Evolutionary conservation across 1,140 invertebrate species (phyloP).

Genomic region (Pseudomyrmex cubaensis): DNA sequence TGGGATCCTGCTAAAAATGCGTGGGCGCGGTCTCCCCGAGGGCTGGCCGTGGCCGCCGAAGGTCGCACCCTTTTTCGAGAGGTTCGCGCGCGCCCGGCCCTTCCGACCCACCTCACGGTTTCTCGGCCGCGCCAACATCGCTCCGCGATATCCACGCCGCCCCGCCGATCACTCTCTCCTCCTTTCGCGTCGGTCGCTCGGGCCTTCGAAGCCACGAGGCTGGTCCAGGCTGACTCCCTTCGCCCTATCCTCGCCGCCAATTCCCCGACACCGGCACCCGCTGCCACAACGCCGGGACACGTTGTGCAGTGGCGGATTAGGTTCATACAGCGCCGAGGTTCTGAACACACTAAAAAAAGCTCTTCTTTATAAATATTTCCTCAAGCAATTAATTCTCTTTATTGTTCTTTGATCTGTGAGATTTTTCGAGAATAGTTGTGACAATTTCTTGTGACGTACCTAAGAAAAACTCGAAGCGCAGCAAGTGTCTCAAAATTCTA

Average conservation of each 20-base stretch:
- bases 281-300: constrained; percentile 16
- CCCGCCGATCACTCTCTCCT: constrained; percentile 66
- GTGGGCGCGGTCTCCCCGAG: constrained; percentile 86
- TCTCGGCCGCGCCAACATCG: constrained; percentile 29
- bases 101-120: constrained; percentile 71
- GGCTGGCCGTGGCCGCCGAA: constrained; percentile 82
- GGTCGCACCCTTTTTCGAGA: constrained; percentile 83
- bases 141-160: constrained; percentile 47
- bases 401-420: too few species aligned
- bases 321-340: neutral
- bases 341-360: neutral
- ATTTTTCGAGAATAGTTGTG: too few species aligned
- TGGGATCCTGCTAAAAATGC: constrained; percentile 85
- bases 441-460: too few species aligned
- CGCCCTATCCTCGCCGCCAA: constrained; percentile 48
- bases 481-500: too few species aligned
- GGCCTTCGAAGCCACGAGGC: constrained; percentile 55
- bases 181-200: constrained; percentile 66
- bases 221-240: constrained; percentile 45
- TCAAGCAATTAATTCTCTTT: too few species aligned
- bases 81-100: constrained; percentile 65
- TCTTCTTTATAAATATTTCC: neutral
- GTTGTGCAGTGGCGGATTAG: constrained; percentile 42
- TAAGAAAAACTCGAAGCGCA: too few species aligned
- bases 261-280: constrained; percentile 39